Conservation (phyloP, 2,113 vertebrate species). For the Nipponia nippon region DNA sequence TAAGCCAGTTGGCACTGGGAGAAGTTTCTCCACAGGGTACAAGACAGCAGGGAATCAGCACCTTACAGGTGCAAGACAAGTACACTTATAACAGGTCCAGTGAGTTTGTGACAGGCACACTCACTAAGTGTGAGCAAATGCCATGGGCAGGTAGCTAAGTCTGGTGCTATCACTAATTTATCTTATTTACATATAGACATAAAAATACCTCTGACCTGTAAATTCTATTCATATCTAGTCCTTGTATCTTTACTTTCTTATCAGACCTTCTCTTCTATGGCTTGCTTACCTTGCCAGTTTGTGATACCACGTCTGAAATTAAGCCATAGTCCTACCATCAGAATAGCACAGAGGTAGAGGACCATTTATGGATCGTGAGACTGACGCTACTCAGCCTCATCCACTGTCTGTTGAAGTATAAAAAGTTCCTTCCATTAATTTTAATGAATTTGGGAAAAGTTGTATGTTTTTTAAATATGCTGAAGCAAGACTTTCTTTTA, state of each 20-base stretch:
- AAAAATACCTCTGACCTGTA: not conserved
- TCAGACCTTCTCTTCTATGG: not conserved
- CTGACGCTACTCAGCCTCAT: not conserved
- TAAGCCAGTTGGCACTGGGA: not conserved
- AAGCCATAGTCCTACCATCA: not conserved
- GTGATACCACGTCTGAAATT: not conserved
- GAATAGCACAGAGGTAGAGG: not conserved
- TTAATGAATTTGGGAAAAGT: not conserved
- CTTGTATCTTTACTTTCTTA: not conserved
- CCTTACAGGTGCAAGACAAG: not conserved
- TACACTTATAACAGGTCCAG: not conserved
- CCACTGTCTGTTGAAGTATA: not conserved
- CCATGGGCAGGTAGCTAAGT: not conserved
- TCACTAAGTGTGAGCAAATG: not conserved
- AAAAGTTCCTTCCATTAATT: not conserved
- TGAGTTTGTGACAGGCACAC: not conserved
- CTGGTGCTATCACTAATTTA: not conserved
- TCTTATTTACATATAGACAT: not conserved
- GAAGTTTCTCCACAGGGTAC: not conserved
- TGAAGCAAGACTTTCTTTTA: not conserved
- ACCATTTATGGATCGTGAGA: not conserved
- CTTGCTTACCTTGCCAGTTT: not conserved
- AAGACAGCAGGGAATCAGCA: not conserved
- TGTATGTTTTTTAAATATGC: not conserved
- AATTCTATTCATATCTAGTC: not conserved